These are phyloP conservation scores for Dipodomys spectabilis DNA, from an alignment of 2,113 vertebrate genomes.

Conservation along the genomic window DNA sequence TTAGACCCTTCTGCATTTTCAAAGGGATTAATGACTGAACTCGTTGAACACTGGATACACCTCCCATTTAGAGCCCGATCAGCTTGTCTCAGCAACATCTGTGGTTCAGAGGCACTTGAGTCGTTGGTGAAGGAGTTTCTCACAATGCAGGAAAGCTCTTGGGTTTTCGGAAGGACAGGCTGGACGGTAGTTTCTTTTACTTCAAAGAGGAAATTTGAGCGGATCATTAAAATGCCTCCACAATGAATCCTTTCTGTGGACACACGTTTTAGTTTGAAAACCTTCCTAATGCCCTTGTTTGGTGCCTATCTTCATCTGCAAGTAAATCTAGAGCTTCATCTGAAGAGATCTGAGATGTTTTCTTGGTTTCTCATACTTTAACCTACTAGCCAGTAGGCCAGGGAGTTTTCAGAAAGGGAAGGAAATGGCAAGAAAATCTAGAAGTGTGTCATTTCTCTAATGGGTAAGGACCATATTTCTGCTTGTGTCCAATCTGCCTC, in stretches of 20 bases:
- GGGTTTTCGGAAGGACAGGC: slow-evolving; percentile 44
- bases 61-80: slow-evolving; percentile 46
- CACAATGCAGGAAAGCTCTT: slow-evolving; percentile 61
- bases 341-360: background rate
- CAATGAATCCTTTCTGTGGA: slow-evolving; percentile 50
- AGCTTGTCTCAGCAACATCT: slow-evolving; percentile 1
- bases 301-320: slow-evolving; percentile 55
- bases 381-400: background rate
- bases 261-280: slow-evolving; percentile 51
- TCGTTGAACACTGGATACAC: slow-evolving; percentile 36
- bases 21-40: slow-evolving; percentile 62
- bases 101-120: slow-evolving; percentile 7
- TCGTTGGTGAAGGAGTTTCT: slow-evolving; percentile 18
- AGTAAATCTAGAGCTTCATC: slow-evolving; percentile 36
- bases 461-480: background rate
- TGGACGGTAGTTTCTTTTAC: slow-evolving; percentile 56
- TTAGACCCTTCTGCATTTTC: slow-evolving; percentile 64
- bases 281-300: slow-evolving; percentile 50
- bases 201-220: slow-evolving; percentile 71
- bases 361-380: slow-evolving; percentile 61
- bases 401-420: background rate
- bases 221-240: slow-evolving; percentile 48
- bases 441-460: background rate
- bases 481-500: background rate
- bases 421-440: background rate